Evolutionary conservation across 2,113 vertebrate genomes (phyloP), one percentile per base, ranked within the genome.

Genomic region (Thinocorus orbignyianus): DNA sequence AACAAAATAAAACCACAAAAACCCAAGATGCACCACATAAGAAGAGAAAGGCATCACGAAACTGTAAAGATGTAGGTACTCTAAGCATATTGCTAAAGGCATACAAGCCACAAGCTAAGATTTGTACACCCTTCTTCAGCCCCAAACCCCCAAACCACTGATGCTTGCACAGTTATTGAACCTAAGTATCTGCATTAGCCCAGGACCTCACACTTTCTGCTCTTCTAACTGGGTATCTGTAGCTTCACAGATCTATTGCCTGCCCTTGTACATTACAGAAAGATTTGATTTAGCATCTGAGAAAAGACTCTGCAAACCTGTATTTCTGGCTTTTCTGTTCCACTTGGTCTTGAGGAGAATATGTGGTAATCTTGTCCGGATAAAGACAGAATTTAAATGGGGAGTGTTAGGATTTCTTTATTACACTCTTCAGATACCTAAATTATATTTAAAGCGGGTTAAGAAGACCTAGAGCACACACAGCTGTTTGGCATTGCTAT

Each of bases 401-500:
- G 9, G 49, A 90, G 16, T 33, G 64, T 69, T 41, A 93, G 41
- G 23, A 80, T 90, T 95, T 86, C 91, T 79, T 91, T 74, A 76
- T 82, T 93, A 80, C 17, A 68, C 28, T 76, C 68, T 91, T 89
- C 30, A 80, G 92, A 94, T 24, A 94, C 48, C 46, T 82, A 94
- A 93, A 92, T 92, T 95, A 49, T 72, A 89, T 39, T 83, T 89
- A 88, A 80, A 88, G 71, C n/a, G 18, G 17, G 13, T 46, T 70
- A 77, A 89, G 42, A 95, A 60, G 31, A 68, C 61, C 55, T 65
- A 76, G 48, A 93, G 22, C 41, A 70, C 66, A 78, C 66, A 92
- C 55, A 95, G 92, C 23, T 94, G 77, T 62, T 92, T 80, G 33
- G 35, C 83, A 84, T 94, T 95, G 86, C 83, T 90, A 93, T 61